phyloP scores from a whole-genome alignment of 2,888 invertebrate species.

The Troides aeacus region DNA sequence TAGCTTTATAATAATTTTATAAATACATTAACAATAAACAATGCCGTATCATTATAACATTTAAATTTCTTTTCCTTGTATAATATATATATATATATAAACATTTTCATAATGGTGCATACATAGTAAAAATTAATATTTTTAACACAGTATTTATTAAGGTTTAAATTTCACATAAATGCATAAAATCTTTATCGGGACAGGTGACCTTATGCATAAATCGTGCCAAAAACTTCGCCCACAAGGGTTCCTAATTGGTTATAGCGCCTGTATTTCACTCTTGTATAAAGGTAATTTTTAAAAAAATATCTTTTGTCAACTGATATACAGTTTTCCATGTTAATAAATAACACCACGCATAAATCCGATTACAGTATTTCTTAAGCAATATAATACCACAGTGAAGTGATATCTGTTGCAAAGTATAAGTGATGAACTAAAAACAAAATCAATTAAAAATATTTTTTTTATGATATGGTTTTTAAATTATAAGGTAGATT shows the following conservation, averaged over 20 bases:
- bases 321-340: constrained; percentile 19
- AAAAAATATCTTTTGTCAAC: constrained; percentile 12
- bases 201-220: constrained; percentile 26
- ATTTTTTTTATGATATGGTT: too few species aligned
- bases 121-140: too few species aligned
- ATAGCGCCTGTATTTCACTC: constrained; percentile 22
- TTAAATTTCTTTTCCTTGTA: too few species aligned
- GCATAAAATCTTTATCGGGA: constrained; percentile 24
- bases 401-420: not conserved
- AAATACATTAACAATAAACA: too few species aligned
- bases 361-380: not conserved
- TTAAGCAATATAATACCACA: not conserved
- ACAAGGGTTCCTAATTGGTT: constrained; percentile 29
- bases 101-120: too few species aligned
- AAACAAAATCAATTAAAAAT: too few species aligned
- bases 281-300: constrained; percentile 15
- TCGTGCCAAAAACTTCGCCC: constrained; percentile 24
- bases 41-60: too few species aligned
- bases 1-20: too few species aligned
- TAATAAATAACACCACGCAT: constrained; percentile 7
- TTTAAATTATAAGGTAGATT: too few species aligned
- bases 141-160: constrained; percentile 1
- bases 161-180: constrained; percentile 3
- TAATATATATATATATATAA: too few species aligned
- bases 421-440: not conserved